Percentiles rank a stretch among this genome's conserved stretches.
phyloP scores from a whole-genome alignment of 2,888 invertebrate genomes.

The Ophion slaviceki region DNA sequence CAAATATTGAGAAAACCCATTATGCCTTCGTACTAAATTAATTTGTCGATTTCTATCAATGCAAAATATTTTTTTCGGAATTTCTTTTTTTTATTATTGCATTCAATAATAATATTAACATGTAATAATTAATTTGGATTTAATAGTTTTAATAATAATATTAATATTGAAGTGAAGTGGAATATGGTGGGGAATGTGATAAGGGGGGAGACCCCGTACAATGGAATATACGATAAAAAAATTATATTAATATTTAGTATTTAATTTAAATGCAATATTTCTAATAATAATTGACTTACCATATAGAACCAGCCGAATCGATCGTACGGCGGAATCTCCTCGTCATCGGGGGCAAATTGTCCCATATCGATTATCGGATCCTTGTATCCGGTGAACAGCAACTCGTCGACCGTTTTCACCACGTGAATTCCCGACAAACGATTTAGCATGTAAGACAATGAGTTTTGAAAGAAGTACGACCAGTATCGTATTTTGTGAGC shows the following conservation, averaged over 20 bases:
- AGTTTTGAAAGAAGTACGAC: conserved; percentile 85
- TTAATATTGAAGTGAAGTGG: too few relatives aligned
- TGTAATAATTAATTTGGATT: too few relatives aligned
- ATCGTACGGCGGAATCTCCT: conserved; percentile 86
- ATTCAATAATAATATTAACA: too few relatives aligned
- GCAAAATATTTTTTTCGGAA: too few relatives aligned
- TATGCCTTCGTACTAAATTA: too few relatives aligned
- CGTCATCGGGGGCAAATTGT: conserved; percentile 84
- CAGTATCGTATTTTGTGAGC: conserved; percentile 86
- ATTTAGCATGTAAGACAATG: conserved; percentile 86
- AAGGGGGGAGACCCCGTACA: too few relatives aligned
- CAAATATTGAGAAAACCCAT: too few relatives aligned
- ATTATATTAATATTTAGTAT: background rate
- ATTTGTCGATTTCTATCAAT: too few relatives aligned
- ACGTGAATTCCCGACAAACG: conserved; percentile 86
- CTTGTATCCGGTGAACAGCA: conserved; percentile 92
- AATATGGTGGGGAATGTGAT: too few relatives aligned
- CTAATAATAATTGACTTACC: conserved; percentile 78
- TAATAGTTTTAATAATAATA: too few relatives aligned
- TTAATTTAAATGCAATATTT: background rate
- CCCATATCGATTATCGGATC: conserved; percentile 90
- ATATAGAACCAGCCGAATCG: conserved; percentile 94
- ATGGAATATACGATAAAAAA: too few relatives aligned
- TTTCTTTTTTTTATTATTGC: too few relatives aligned
- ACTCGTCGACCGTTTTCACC: conserved; percentile 87